These are phyloP conservation scores for Hofmannophila pseudospretella DNA, from an alignment of 2,888 invertebrate species.

Conservation along the genomic window DNA sequence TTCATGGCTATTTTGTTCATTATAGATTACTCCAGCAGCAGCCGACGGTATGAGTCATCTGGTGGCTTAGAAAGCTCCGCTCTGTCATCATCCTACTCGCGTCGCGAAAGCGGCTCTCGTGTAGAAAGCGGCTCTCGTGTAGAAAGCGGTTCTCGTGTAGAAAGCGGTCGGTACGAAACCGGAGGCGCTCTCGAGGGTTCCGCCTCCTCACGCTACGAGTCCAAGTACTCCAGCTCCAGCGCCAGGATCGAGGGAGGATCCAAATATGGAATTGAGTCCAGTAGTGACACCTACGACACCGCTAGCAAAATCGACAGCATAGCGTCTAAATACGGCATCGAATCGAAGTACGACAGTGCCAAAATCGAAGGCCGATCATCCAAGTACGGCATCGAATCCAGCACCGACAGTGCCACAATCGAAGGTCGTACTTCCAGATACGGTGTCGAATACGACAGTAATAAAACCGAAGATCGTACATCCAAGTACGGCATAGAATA, in stretches of 20 bases:
- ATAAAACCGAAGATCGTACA: slow-evolving; percentile 35
- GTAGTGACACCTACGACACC: slow-evolving; percentile 42
- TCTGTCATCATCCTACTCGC: slow-evolving; percentile 45
- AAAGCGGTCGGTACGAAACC: slow-evolving; percentile 43
- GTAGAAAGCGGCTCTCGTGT: slow-evolving; percentile 55
- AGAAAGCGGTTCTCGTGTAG: slow-evolving; percentile 57
- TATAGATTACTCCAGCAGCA: slow-evolving; percentile 66
- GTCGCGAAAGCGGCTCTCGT: slow-evolving; percentile 61
- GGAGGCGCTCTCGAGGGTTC: slow-evolving; percentile 50
- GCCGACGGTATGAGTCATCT: slow-evolving; percentile 59
- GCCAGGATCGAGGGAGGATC: slow-evolving; percentile 29
- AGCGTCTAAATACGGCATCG: slow-evolving; percentile 49
- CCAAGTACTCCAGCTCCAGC: slow-evolving; percentile 52
- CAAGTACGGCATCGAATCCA: slow-evolving; percentile 39
- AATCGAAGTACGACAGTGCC: slow-evolving; percentile 30
- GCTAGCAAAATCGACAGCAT: slow-evolving; percentile 44
- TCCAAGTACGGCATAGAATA: slow-evolving; percentile 34
- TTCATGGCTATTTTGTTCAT: too few species aligned
- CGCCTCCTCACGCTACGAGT: slow-evolving; percentile 53
- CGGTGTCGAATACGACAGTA: slow-evolving; percentile 36
- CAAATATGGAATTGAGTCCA: slow-evolving; percentile 52
- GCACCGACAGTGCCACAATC: slow-evolving; percentile 28
- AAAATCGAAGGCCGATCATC: slow-evolving; percentile 33
- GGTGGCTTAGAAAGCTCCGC: slow-evolving; percentile 49
- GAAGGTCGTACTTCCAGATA: slow-evolving; percentile 52